These are phyloP conservation scores for Tonatia bakeri DNA, from an alignment of 2,113 vertebrate species.

Conservation along the genomic window DNA sequence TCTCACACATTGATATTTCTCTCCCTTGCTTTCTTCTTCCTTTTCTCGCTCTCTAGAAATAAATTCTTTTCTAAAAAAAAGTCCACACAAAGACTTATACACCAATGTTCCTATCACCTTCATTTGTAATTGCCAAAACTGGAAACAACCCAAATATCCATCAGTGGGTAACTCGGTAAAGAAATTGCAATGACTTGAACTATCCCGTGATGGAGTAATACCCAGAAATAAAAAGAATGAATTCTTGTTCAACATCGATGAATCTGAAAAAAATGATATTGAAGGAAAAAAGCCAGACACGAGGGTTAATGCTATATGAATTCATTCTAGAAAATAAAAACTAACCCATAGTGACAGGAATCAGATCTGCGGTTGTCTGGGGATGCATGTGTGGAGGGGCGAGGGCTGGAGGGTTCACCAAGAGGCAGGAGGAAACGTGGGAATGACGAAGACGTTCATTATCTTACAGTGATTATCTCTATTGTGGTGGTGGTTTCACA, in stretches of 20 bases:
- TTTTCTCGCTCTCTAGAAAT: no score
- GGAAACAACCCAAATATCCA: background rate
- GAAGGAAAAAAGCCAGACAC: background rate
- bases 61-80: background rate
- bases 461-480: background rate
- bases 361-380: background rate
- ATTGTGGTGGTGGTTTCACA: background rate
- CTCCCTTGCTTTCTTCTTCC: no score
- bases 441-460: background rate
- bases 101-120: background rate
- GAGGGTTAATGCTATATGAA: background rate
- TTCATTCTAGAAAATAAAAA: background rate
- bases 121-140: background rate
- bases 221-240: background rate
- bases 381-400: background rate
- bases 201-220: background rate
- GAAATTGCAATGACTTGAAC: background rate
- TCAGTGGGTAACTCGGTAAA: background rate
- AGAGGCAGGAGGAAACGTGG: background rate
- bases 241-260: background rate
- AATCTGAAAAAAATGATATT: background rate
- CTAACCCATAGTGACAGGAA: background rate
- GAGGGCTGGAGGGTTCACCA: background rate
- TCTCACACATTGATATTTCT: no score
- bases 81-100: background rate